Base-by-base conservation (phyloP, 1,140 invertebrate genomes). In the Calliopsis andreniformis region DNA sequence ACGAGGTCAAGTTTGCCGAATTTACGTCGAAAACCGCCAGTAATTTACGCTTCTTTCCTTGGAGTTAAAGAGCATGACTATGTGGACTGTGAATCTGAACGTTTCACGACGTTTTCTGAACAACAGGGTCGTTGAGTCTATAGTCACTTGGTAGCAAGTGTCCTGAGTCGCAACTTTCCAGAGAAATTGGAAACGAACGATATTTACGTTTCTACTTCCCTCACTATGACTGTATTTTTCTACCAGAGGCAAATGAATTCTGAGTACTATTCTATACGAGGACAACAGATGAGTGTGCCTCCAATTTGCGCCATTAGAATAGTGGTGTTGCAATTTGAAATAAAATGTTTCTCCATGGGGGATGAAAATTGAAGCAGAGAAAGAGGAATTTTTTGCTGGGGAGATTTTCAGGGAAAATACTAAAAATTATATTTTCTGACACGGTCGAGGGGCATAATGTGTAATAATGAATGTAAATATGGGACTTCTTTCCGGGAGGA, bases 101-200 rank as follows among this genome's bases (percentile, higher is more conserved):
- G 35, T 20, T 70, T 59, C 35, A 70, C 43, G 43, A 49, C 28
- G 16, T 49, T 35, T 49, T 23, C 55, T 45, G 12, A 8, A 39
- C 25, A 10, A n/a, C n/a, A n/a, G n/a, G n/a, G n/a, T 39, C 10
- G 30, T 14, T 30, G n/a, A 42, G 1, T 23, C 20, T 25, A 25
- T 16, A 23, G n/a, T 43, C 32, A 45, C 45, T 49, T 49, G 35
- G 30, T 16, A 12, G 4, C 3, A 8, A 5, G 20, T 18, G 20
- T 32, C n/a, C 23, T 3, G 2, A n/a, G n/a, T 18, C 32, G 25
- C n/a, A 18, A 61, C 10, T 18, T 30, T 16, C 68, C 7, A 16
- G 53, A 16, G 32, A 59, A 59, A 59, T 59, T 59, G 30, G 32
- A 20, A 35, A 16, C 16, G 4, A 35, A 45, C 39, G 16, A 35